Evolutionary conservation across 2,797 vertebrate genomes (phyloP), one percentile per base, ranked within the genome.

Genomic region (Denticeps clupeoides): DNA sequence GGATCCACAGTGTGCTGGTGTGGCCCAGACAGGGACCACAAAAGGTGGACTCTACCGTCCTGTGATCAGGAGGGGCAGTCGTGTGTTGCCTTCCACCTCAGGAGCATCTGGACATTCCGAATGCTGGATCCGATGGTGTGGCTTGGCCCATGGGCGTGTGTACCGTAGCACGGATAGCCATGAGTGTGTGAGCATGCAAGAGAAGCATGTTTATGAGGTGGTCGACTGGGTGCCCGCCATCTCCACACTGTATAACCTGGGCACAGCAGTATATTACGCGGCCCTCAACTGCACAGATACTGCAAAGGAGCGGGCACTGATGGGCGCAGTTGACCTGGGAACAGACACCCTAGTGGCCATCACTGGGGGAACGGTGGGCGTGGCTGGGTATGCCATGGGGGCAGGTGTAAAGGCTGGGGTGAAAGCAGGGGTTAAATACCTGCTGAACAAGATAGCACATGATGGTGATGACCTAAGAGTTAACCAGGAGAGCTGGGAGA

Each of bases 181-280:
- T 2, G 61, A 49, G 31, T 93, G 90, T 15, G 51, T 63, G 7
- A 76, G 80, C 2, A 54, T 71, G 7, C 69, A 47, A 0, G 93
- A 97, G 49, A 43, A 65, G 52, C 50, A 42, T 0, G 82, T 91
- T 1, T 78, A 91, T 51, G 50, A 2, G 0, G 72, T 87, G 12
- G 37, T 89, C 60, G 73, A 70, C 43, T 86, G 83, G 84, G 72
- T 93, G 44, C 91, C 92, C 0, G 75, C 22, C 0, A 79, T 91
- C 52, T 86, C 82, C 69, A 78, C 81, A 1, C 82, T 82, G 58
- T 95, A 96, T 66, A 91, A 81, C 67, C 62, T 93, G 1, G 93
- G 87, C 47, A 88, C 87, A 3, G 88, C 90, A 5, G 47, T 95
- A 35, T 97, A 93, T 56, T 95, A 89, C 0, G 86, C 87, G 31